A percentile compares a stretch with the other conserved stretches of the same genome.
phyloP scores from a whole-genome alignment of 2,113 vertebrate species.

The Haemorhous mexicanus region DNA sequence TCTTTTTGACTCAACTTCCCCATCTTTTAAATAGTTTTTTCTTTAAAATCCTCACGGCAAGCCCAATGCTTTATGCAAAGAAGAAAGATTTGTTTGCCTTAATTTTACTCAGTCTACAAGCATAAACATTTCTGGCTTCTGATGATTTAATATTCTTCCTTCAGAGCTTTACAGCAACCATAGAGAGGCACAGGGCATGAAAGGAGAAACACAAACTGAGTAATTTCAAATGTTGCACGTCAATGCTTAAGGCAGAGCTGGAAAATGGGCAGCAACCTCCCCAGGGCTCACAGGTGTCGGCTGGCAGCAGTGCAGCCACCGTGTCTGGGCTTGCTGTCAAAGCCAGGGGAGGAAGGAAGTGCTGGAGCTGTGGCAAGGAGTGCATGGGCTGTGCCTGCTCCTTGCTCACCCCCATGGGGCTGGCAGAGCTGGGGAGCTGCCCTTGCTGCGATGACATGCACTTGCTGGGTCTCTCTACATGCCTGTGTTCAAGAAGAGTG shows the following conservation, averaged over 20 bases:
- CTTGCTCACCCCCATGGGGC: background rate
- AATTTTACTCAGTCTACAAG: background rate
- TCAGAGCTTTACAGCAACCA: background rate
- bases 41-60: accelerated
- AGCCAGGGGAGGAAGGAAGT: background rate
- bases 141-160: background rate
- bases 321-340: background rate
- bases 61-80: accelerated
- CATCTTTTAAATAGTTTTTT: background rate
- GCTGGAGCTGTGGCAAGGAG: accelerated
- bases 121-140: background rate
- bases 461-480: background rate
- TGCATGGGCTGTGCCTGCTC: background rate
- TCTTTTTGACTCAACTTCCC: background rate
- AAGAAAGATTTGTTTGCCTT: background rate
- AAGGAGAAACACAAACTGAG: background rate
- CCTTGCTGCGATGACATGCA: accelerated
- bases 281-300: background rate
- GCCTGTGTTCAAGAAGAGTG: background rate
- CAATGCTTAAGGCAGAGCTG: background rate
- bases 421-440: background rate
- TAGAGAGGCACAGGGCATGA: accelerated
- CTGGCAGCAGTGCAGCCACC: background rate
- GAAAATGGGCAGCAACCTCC: background rate
- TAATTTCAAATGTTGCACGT: background rate